A percentile compares a stretch with the other conserved stretches of the same genome.
phyloP scores from a whole-genome alignment of 2,888 invertebrate genomes.

The Sepioteuthis lessoniana region DNA sequence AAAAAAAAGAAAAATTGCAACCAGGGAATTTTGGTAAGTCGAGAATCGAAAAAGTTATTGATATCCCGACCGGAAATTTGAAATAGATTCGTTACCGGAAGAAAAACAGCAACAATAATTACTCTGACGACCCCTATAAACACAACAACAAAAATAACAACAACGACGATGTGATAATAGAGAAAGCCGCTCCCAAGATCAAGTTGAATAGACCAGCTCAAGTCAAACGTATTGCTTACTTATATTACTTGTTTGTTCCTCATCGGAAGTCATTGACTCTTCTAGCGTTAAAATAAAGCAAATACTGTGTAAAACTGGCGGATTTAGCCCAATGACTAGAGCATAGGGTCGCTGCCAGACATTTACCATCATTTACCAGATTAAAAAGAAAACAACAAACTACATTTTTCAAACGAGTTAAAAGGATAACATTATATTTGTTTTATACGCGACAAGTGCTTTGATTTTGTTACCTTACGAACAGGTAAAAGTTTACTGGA shows the following conservation, averaged over 20 bases:
- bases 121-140: not conserved
- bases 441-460: too few species aligned
- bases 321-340: not conserved
- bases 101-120: constrained; percentile 23
- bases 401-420: too few species aligned
- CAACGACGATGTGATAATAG: not conserved
- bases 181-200: not conserved
- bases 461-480: too few species aligned
- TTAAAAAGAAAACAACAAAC: too few species aligned
- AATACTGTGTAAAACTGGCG: not conserved
- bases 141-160: not conserved
- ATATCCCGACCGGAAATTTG: not conserved
- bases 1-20: too few species aligned
- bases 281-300: not conserved
- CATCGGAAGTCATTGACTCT: constrained; percentile 3
- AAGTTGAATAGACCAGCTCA: not conserved
- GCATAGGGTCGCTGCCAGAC: not conserved
- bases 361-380: too few species aligned
- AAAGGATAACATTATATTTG: too few species aligned
- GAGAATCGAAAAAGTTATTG: constrained; percentile 17
- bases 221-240: not conserved
- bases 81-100: constrained; percentile 5
- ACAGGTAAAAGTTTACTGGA: too few species aligned
- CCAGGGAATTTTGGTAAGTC: not conserved
- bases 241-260: not conserved